phyloP scores from a whole-genome alignment of 1,140 invertebrate genomes.

The Cydia amplana region DNA sequence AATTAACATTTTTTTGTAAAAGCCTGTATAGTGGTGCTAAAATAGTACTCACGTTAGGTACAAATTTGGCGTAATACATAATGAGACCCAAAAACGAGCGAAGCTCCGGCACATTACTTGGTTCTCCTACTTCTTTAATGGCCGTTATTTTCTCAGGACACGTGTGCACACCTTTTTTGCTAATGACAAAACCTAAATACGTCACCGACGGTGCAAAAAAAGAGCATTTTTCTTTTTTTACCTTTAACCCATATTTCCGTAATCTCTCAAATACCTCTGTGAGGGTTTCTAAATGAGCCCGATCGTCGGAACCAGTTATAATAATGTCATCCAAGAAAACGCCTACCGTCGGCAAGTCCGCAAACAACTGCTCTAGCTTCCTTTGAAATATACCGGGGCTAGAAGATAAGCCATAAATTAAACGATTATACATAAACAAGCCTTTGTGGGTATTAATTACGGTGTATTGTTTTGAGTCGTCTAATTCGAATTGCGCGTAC shows the following conservation, averaged over 20 bases:
- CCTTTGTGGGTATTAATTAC: constrained; percentile 27
- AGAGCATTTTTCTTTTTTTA: constrained; percentile 46
- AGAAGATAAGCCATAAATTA: constrained; percentile 8
- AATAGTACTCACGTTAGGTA: constrained; percentile 45
- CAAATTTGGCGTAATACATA: constrained; percentile 56
- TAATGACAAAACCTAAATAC: constrained; percentile 56
- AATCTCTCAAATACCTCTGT: constrained; percentile 12
- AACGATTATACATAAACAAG: constrained; percentile 13
- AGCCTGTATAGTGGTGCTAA: constrained; percentile 51
- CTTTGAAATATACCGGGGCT: constrained; percentile 32
- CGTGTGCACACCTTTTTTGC: constrained; percentile 48
- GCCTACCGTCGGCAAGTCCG: constrained; percentile 1
- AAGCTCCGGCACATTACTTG: constrained; percentile 49
- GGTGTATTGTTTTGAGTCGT: constrained; percentile 10
- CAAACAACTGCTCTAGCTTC: constrained; percentile 25
- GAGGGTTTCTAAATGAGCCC: not conserved
- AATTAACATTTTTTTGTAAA: constrained; percentile 41
- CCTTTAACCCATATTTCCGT: not conserved
- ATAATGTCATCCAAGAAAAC: too few species aligned
- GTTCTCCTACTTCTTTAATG: constrained; percentile 37
- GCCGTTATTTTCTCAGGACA: constrained; percentile 22
- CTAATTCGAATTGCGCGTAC: constrained; percentile 1
- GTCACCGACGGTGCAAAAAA: constrained; percentile 44
- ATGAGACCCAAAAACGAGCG: too few species aligned
- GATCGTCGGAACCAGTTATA: too few species aligned